Base-by-base conservation (phyloP, 2,888 invertebrate genomes). In the Eristalis tenax region DNA sequence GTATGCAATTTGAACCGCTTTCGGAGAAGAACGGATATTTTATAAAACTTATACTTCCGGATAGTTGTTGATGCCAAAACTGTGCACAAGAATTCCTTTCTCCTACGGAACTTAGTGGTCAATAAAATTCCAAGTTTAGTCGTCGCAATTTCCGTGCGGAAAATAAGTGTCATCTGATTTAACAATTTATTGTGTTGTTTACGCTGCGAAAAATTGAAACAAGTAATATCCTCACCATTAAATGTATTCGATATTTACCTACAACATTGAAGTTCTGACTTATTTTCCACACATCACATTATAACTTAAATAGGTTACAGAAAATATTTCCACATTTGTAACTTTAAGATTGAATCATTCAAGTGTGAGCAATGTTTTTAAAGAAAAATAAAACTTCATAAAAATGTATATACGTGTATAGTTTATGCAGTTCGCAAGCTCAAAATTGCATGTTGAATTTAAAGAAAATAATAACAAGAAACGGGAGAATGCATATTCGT, bases 21-120 rank as follows among this genome's bases (percentile, higher is more conserved):
- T 78, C 64, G 28, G 65, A 74, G 70, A 74, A 76, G 59, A 81
- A 70, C 82, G 85, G 85, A 86, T 86, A 78, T 74, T 86, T 86
- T 86, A 76, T 86, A 78, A 79, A 83, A 75, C 70, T 86, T 83
- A 86, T 83, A 83, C 57, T 66, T 86, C 86, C 86, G 82, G 86
- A 65, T 86, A 83, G 86, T 79, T 86, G 75, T 86, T 86, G 86
- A 86, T 86, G 86, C 86, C 86, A 86, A 86, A 86, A 86, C 65
- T 86, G 74, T 86, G 83, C 82, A 86, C 86, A 71, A 83, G 82
- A 66, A 78, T 79, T 86, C 23, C 63, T 83, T 75, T 43, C 82
- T 66, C 57, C 23, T 70, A 63, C 82, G 86, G 86, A 86, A 86
- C 78, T 83, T 83, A 65, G 86, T 75, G 83, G 83, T 78, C 86